These are phyloP conservation scores for Malurus alboscapulatus DNA, from an alignment of 2,113 vertebrate species.

Conservation along the genomic window DNA sequence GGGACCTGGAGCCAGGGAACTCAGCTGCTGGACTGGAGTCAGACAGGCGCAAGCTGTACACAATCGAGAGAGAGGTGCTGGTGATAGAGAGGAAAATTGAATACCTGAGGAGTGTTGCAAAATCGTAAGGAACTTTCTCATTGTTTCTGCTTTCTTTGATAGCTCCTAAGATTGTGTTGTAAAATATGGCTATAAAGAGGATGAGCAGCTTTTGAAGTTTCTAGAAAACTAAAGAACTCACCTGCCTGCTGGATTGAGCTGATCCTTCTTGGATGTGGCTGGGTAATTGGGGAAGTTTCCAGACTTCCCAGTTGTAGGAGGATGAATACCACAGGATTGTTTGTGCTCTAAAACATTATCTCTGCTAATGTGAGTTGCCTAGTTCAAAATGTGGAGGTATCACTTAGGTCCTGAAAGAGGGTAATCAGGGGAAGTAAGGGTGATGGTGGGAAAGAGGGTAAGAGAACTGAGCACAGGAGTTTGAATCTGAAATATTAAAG, in stretches of 20 bases:
- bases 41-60: slow-evolving; percentile 63
- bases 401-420: neutral
- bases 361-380: neutral
- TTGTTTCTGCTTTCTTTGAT: neutral
- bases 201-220: neutral
- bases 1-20: slow-evolving; percentile 61
- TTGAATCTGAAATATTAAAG: neutral
- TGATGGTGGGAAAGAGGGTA: neutral
- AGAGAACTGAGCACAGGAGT: neutral
- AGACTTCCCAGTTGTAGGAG: neutral
- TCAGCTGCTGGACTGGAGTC: slow-evolving; percentile 56
- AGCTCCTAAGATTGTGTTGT: neutral
- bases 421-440: neutral
- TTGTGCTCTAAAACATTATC: neutral
- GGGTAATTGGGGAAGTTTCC: neutral
- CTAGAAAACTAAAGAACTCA: neutral
- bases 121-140: slow-evolving; percentile 72
- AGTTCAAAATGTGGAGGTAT: neutral
- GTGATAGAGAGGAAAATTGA: slow-evolving; percentile 79
- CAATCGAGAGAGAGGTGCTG: slow-evolving; percentile 75
- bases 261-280: neutral
- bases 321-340: neutral
- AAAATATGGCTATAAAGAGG: neutral
- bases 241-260: neutral
- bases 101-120: slow-evolving; percentile 78